Evolutionary conservation across 2,113 vertebrate genomes (phyloP), one percentile per base, ranked within the genome.

Genomic region (Mus spicilegus): DNA sequence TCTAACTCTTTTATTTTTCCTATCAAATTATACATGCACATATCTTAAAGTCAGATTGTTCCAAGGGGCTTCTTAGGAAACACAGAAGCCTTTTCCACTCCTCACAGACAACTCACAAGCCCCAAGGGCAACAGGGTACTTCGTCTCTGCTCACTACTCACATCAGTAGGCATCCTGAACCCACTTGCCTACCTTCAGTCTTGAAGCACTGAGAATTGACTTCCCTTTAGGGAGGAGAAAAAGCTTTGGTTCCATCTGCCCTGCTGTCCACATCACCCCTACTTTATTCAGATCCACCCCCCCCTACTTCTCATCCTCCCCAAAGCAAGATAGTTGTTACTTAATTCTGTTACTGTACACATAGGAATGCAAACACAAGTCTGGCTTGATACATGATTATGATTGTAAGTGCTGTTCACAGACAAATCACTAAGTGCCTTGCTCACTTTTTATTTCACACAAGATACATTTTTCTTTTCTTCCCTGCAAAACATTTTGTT

Each of bases 11-110:
- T 13, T 78, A 39, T n/a, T 61, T 67, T 81, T 61, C 24, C 63
- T 72, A 76, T 87, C 58, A 70, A 90, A 78, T 91, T 58, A 67
- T 11, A 39, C n/a, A 61, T 61, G 75, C 17, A 67, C 80, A 76
- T 81, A 72, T 94, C 80, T 96, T 82, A 85, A 93, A 93, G 69
- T 87, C 86, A 81, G n/a, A 14, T 42, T 20, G 24, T 58, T 61
- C 49, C 36, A 46, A 46, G 7, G 24, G 67, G 33, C 33, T 12
- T 84, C 67, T 30, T 42, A 46, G 39, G 77, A 87, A 94, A 69
- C 75, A 39, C 28, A 67, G 5, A 42, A 42, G 46, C 46, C 2
- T 65, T 7, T 73, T 76, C 77, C 1, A 5, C 24, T 73, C 26
- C 17, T 54, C 10, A 3, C 26, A 80, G 72, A 61, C n/a, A 85